A percentile compares a stretch with the other conserved stretches of the same genome.
Evolutionary conservation across 2,888 invertebrate genomes (phyloP).

Genomic region (Chironomus riparius): DNA sequence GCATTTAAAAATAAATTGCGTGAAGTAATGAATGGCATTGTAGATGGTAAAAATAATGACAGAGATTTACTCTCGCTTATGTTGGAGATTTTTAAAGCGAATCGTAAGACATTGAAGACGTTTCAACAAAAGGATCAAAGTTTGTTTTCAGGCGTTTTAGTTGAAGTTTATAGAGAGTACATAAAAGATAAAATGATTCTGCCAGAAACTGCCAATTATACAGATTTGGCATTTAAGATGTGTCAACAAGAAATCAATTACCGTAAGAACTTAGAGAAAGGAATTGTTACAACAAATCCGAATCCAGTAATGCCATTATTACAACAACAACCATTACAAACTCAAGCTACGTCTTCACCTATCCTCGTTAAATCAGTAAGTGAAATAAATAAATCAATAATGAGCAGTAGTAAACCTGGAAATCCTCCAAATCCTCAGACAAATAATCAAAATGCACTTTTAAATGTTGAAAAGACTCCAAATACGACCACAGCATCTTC

Average conservation of each 20-base stretch:
- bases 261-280: slow-evolving; percentile 48
- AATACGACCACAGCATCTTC: not conserved
- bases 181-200: slow-evolving; percentile 49
- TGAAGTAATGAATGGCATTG: slow-evolving; percentile 37
- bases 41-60: slow-evolving; percentile 44
- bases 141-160: slow-evolving; percentile 53
- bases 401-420: not conserved
- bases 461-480: no score
- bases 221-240: slow-evolving; percentile 61
- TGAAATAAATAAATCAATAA: slow-evolving; percentile 15
- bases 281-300: slow-evolving; percentile 28
- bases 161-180: slow-evolving; percentile 61
- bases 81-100: slow-evolving; percentile 55
- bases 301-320: not conserved
- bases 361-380: slow-evolving; percentile 23
- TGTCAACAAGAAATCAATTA: slow-evolving; percentile 54
- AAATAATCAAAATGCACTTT: not conserved
- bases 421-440: not conserved
- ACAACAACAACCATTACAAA: slow-evolving; percentile 26
- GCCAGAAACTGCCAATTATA: slow-evolving; percentile 52
- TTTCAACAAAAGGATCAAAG: slow-evolving; percentile 41
- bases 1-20: slow-evolving; percentile 56
- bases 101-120: slow-evolving; percentile 59
- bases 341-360: slow-evolving; percentile 31
- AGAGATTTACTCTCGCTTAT: slow-evolving; percentile 46